Conservation (phyloP, 2,113 vertebrate species). For the Prochilodus magdalenae region DNA sequence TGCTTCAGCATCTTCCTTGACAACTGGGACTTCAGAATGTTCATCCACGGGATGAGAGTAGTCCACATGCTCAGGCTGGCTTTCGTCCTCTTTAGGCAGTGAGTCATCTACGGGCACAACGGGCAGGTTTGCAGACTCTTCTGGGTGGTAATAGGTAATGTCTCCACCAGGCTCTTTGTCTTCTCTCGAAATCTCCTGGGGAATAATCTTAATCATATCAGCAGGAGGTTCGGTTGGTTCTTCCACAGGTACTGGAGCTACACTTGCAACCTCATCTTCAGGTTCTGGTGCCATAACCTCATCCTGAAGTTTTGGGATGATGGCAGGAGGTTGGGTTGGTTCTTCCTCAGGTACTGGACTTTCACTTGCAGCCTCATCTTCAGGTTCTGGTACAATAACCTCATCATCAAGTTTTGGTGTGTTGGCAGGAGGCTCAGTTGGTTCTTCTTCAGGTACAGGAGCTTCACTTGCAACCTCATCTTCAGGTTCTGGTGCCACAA, state of each 20-base stretch:
- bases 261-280: neutral
- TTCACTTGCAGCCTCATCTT: neutral
- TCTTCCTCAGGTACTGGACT: slow-evolving; percentile 20
- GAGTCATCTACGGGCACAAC: slow-evolving; percentile 25
- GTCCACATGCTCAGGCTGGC: slow-evolving; percentile 23
- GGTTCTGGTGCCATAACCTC: neutral
- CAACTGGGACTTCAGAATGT: neutral
- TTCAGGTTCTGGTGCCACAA: neutral
- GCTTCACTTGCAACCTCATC: neutral
- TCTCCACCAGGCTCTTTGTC: slow-evolving; percentile 18
- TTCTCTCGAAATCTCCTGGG: slow-evolving; percentile 5
- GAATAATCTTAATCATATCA: slow-evolving; percentile 35
- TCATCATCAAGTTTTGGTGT: neutral
- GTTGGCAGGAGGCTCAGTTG: slow-evolving; percentile 9
- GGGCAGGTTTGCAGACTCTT: slow-evolving; percentile 52
- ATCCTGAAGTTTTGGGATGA: neutral
- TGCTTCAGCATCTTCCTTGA: slow-evolving; percentile 15
- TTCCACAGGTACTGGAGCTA: neutral
- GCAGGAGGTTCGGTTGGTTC: slow-evolving; percentile 21
- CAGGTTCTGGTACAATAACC: neutral
- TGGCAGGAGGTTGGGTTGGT: slow-evolving; percentile 3
- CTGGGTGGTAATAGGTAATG: slow-evolving; percentile 44
- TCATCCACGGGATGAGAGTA: slow-evolving; percentile 33
- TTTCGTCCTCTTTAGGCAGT: slow-evolving; percentile 5
- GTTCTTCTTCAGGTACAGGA: slow-evolving; percentile 18